Evolutionary conservation across 2,888 invertebrate genomes (phyloP), one percentile per base, ranked within the genome.

Genomic region (Synergus japonicus): DNA sequence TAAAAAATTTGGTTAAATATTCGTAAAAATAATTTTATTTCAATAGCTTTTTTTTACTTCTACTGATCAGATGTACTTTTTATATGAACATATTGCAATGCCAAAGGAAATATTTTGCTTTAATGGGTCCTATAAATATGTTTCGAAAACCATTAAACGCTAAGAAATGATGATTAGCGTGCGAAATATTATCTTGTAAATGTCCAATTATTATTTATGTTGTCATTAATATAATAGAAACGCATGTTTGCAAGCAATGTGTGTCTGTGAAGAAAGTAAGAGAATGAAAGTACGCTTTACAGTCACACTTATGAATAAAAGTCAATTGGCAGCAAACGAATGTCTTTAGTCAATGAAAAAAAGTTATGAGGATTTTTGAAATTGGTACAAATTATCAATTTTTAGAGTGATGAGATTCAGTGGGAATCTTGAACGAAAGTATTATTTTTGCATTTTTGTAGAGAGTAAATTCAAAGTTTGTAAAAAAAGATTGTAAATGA

Each of bases 41-140:
- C 9, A n/a, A 15, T 3, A 2, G 1, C 15, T 37, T 29, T 49
- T 7, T 29, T 22, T 29, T 22, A 69, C 46, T 29, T 73, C 49
- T 37, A 54, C 15, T 29, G 37, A 73, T 69, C 29, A 69, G 49
- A 49, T 54, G 22, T 54, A 54, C n/a, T 54, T n/a, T 54, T 12
- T 73, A 49, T 73, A 73, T 37, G 69, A 69, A 69, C 69, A 54
- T 54, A 73, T 73, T 37, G 73, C 73, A 73, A 73, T 73, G 54
- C 73, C 73, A 73, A 73, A 73, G 73, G 73, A 73, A 73, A 73
- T 37, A 49, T 29, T 73, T 73, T 73, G 69, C 69, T 73, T 73
- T 73, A 73, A 73, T 73, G 49, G 54, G 54, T 54, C 22, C 10
- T 60, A 60, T 60, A 60, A 60, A 60, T 60, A 60, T 22, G 60